A percentile compares a stretch with the other conserved stretches of the same genome.
These are phyloP conservation scores for Eubasilissa splendida DNA, from an alignment of 2,888 invertebrate species.

Conservation along the genomic window DNA sequence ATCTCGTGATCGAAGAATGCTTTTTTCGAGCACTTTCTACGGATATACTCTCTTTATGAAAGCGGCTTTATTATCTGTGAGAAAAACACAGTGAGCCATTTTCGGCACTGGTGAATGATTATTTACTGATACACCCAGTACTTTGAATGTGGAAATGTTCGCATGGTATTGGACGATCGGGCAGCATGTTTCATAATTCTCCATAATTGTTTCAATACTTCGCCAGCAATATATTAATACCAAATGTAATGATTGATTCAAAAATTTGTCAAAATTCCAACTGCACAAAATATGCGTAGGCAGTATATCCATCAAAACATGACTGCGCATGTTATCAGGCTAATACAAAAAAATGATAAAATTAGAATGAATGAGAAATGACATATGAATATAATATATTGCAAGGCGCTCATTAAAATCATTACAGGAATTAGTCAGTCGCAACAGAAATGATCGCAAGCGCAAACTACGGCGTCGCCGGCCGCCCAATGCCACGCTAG, in stretches of 20 bases:
- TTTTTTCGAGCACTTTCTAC: slow-evolving; percentile 32
- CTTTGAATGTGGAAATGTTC: not conserved
- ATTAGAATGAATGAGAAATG: not conserved
- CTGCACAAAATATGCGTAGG: too few species aligned
- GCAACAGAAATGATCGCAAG: slow-evolving; percentile 45
- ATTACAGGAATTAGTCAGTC: slow-evolving; percentile 31
- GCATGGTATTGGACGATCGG: slow-evolving; percentile 16
- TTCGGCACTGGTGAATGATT: slow-evolving; percentile 6
- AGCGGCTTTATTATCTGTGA: slow-evolving; percentile 12
- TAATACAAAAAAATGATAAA: too few species aligned
- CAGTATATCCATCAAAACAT: too few species aligned
- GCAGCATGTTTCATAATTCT: slow-evolving; percentile 13
- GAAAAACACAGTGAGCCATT: not conserved
- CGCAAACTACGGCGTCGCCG: slow-evolving; percentile 50
- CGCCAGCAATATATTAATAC: slow-evolving; percentile 23
- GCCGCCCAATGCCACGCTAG: slow-evolving; percentile 53
- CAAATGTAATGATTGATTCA: not conserved
- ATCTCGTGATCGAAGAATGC: slow-evolving; percentile 17
- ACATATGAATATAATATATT: slow-evolving; percentile 30
- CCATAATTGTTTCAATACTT: not conserved
- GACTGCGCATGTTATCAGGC: too few species aligned
- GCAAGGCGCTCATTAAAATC: slow-evolving; percentile 1
- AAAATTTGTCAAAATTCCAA: too few species aligned
- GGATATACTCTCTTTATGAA: slow-evolving; percentile 22
- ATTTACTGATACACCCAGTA: not conserved